Percentiles rank a stretch among this genome's conserved stretches.
Conservation (phyloP, 2,113 vertebrate genomes). For the Crotalus helleri region DNA sequence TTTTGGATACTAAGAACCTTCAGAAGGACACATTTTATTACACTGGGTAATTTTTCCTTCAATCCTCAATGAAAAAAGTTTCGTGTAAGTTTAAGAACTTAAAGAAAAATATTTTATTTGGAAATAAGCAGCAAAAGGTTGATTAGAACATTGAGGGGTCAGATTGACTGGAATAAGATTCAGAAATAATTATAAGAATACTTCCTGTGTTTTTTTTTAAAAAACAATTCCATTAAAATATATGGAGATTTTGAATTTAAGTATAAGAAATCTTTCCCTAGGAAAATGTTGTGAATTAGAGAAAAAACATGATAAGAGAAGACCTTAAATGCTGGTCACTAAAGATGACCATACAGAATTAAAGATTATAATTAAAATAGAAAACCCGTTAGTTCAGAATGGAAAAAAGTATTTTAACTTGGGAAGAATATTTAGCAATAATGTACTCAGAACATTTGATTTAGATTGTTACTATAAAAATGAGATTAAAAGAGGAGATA, state of each 20-base stretch:
- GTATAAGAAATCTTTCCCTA: not conserved
- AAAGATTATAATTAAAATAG: not conserved
- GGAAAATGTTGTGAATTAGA: not conserved
- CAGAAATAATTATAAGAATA: not conserved
- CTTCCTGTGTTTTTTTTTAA: not conserved
- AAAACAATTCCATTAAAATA: not conserved
- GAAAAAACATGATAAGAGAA: not conserved
- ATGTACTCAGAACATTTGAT: not conserved
- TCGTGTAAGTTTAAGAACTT: not conserved
- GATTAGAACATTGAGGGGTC: not conserved
- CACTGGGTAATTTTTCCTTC: not conserved
- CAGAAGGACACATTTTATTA: not conserved
- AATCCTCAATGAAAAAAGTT: not conserved
- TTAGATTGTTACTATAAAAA: not conserved
- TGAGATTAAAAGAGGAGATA: not conserved
- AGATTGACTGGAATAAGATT: not conserved
- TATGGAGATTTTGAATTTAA: not conserved
- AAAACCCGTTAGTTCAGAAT: not conserved
- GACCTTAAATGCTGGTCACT: not conserved
- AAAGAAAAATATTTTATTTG: not conserved
- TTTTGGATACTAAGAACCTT: not conserved
- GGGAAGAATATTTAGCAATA: not conserved
- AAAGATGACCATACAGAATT: not conserved
- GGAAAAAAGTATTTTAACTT: not conserved
- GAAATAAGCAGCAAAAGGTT: not conserved